Percentiles rank a stretch among this genome's conserved stretches.
Conservation (phyloP, 2,113 vertebrate genomes). For the Brachypodius melanocephalos region DNA sequence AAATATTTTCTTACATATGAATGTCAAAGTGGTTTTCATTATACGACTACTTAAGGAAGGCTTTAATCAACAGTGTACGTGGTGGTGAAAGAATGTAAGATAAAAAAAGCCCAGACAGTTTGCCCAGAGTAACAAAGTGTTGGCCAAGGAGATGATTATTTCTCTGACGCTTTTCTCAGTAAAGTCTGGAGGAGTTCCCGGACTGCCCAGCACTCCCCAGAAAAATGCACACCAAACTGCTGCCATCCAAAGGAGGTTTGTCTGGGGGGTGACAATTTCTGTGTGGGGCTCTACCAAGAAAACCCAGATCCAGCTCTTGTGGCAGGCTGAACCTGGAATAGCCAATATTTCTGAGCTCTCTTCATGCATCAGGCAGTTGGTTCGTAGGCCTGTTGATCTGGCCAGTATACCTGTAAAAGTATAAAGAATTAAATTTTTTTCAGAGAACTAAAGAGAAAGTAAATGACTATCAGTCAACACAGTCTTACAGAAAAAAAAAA, state of each 20-base stretch:
- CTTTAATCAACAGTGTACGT: background rate
- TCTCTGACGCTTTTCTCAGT: background rate
- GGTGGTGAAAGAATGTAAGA: background rate
- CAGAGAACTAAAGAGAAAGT: background rate
- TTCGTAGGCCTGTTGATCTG: background rate
- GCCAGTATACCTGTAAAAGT: background rate
- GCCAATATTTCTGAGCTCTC: background rate
- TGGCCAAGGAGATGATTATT: background rate
- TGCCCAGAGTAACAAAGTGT: background rate
- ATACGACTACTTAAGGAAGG: background rate
- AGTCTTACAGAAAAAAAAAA: background rate
- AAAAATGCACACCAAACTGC: background rate
- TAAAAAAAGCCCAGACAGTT: background rate
- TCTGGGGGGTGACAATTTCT: accelerated
- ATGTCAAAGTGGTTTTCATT: background rate
- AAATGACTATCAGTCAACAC: background rate
- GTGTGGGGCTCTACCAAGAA: background rate
- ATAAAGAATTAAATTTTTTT: background rate
- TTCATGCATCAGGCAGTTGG: background rate
- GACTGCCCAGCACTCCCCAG: background rate
- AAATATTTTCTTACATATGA: background rate
- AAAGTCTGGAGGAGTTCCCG: background rate
- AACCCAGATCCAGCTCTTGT: background rate
- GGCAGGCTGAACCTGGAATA: background rate
- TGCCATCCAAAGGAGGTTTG: background rate